phyloP scores from a whole-genome alignment of 2,888 invertebrate genomes.

The Brachypalpus laphriformis region DNA sequence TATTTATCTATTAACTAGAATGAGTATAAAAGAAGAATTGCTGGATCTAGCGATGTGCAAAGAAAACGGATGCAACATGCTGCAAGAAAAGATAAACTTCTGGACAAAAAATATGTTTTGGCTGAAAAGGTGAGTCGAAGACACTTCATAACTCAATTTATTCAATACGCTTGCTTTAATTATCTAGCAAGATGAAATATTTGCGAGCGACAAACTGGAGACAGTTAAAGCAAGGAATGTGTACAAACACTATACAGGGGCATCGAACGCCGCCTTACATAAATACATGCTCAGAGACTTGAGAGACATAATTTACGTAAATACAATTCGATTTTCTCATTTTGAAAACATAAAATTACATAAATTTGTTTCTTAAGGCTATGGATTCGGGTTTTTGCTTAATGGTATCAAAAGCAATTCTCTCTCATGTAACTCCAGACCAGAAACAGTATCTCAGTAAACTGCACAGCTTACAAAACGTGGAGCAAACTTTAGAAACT shows the following conservation, averaged over 20 bases:
- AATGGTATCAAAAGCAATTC: constrained; percentile 52
- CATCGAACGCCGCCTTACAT: constrained; percentile 21
- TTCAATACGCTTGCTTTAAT: background rate
- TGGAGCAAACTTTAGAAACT: background rate
- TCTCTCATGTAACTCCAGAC: constrained; percentile 26
- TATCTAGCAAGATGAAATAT: constrained; percentile 36
- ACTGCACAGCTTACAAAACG: background rate
- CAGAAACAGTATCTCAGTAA: constrained; percentile 29
- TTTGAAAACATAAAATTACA: background rate
- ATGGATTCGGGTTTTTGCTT: constrained; percentile 54
- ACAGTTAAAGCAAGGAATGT: constrained; percentile 32
- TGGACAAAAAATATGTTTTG: background rate
- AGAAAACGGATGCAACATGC: background rate
- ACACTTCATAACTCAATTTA: background rate
- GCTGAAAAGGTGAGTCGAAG: background rate
- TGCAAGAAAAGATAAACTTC: background rate
- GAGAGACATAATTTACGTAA: constrained; percentile 48
- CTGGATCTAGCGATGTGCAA: background rate
- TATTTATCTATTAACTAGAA: constrained; percentile 3
- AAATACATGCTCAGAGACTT: constrained; percentile 48
- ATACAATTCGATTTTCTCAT: background rate
- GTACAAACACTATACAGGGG: constrained; percentile 44
- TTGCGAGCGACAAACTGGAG: constrained; percentile 28
- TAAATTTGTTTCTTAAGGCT: background rate
- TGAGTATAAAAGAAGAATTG: constrained; percentile 1